phyloP scores from a whole-genome alignment of 2,113 vertebrate species.

The Aegithalos caudatus region DNA sequence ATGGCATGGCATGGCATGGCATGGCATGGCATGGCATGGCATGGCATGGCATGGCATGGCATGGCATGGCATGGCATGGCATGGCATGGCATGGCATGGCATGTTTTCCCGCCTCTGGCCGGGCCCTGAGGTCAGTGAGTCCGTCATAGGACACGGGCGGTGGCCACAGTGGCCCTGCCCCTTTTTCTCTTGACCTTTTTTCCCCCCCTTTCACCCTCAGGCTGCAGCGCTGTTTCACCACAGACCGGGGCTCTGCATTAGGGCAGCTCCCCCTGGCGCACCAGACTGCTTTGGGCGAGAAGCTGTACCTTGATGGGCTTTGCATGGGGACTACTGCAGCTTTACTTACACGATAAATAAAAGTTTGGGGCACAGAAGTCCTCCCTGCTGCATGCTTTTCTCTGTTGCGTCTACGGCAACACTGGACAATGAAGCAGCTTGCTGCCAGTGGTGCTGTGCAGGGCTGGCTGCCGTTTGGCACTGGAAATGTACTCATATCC shows the following conservation, averaged over 20 bases:
- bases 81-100: no score
- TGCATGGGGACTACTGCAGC: not conserved
- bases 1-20: no score
- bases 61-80: no score
- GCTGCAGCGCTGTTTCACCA: fast-evolving
- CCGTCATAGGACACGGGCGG: fast-evolving
- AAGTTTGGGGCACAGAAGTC: not conserved
- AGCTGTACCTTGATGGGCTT: not conserved
- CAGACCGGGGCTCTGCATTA: fast-evolving
- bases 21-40: no score
- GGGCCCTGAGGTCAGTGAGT: fast-evolving
- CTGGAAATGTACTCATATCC: no score
- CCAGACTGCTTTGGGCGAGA: not conserved
- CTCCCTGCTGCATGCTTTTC: not conserved
- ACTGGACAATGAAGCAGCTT: no score
- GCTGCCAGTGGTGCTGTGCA: not conserved
- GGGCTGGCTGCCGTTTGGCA: not conserved
- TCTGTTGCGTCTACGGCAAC: fast-evolving
- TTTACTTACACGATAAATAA: not conserved
- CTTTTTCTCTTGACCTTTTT: fast-evolving
- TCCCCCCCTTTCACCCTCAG: fast-evolving
- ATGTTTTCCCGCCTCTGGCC: not conserved
- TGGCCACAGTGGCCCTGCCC: fast-evolving
- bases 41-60: no score
- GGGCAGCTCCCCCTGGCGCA: no score